These are phyloP conservation scores for Tapera naevia DNA, from an alignment of 2,797 vertebrate genomes.

Conservation along the genomic window DNA sequence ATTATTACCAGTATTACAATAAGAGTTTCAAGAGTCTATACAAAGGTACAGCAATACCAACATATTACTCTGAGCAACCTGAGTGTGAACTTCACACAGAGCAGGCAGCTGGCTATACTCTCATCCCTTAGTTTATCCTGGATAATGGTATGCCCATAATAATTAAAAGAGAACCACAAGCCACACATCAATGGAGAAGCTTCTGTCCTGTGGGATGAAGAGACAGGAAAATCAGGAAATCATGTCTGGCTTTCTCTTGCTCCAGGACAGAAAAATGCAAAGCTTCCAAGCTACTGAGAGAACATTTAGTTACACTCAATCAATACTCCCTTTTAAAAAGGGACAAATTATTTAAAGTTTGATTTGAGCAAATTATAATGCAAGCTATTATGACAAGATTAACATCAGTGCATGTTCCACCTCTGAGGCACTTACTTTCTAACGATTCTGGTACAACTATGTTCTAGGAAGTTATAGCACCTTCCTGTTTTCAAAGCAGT, in stretches of 20 bases:
- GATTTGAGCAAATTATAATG: neutral
- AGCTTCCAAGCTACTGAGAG: neutral
- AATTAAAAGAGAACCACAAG: neutral
- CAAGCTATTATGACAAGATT: neutral
- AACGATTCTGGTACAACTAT: neutral
- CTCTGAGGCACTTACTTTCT: neutral
- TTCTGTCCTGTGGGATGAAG: too few relatives aligned
- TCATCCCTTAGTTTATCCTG: neutral
- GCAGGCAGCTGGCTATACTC: neutral
- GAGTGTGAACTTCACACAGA: neutral
- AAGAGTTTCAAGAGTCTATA: neutral
- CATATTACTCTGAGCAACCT: neutral
- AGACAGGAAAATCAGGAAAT: neutral
- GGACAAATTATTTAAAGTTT: neutral
- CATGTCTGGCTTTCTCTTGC: neutral
- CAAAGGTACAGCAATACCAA: neutral
- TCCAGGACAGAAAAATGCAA: neutral
- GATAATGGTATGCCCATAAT: neutral
- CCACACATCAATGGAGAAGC: neutral
- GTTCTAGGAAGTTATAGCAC: neutral
- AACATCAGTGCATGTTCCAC: neutral
- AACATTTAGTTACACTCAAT: neutral
- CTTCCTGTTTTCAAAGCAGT: neutral
- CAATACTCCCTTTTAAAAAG: neutral
- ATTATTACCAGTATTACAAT: neutral